These are phyloP conservation scores for Tympanuchus pallidicinctus DNA, from an alignment of 2,113 vertebrate species.

Conservation along the genomic window DNA sequence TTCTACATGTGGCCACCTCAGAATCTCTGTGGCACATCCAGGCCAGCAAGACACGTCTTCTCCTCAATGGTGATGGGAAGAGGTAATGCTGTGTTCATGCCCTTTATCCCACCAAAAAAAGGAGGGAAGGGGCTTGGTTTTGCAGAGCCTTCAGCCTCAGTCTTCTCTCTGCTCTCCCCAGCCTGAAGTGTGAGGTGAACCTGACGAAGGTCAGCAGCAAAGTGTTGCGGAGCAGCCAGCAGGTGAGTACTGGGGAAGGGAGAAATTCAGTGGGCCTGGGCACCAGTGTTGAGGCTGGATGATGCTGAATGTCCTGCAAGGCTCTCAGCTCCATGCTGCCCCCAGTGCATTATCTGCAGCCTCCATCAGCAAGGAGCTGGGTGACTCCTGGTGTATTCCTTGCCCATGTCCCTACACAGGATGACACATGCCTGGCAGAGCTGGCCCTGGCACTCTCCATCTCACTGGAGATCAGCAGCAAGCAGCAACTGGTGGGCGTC, in stretches of 20 bases:
- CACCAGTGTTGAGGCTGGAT: rapidly evolving
- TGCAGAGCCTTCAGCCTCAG: not conserved
- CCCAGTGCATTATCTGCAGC: not conserved
- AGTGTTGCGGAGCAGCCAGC: conserved; percentile 91
- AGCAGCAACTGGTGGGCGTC: conserved; percentile 79
- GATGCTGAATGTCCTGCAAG: not conserved
- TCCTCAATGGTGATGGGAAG: conserved; percentile 88
- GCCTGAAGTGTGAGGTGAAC: conserved; percentile 86
- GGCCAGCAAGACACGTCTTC: conserved; percentile 84
- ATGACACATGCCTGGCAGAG: conserved; percentile 93
- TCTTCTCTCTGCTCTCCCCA: conserved; percentile 56
- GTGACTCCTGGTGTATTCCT: not conserved
- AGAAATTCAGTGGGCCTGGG: not conserved
- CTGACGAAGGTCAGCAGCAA: conserved; percentile 94
- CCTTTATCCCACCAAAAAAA: not conserved
- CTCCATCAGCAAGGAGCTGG: rapidly evolving
- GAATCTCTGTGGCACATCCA: conserved; percentile 98
- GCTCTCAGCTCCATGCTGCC: not conserved
- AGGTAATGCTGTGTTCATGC: conserved; percentile 46
- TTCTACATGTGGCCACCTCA: conserved; percentile 88
- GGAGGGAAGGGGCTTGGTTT: not conserved
- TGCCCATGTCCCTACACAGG: conserved; percentile 18
- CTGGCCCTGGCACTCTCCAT: conserved; percentile 87
- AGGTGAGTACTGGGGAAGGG: conserved; percentile 81
- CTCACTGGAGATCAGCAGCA: conserved; percentile 84